Conservation (phyloP, 1,140 invertebrate genomes). For the Anastatus disparis region DNA sequence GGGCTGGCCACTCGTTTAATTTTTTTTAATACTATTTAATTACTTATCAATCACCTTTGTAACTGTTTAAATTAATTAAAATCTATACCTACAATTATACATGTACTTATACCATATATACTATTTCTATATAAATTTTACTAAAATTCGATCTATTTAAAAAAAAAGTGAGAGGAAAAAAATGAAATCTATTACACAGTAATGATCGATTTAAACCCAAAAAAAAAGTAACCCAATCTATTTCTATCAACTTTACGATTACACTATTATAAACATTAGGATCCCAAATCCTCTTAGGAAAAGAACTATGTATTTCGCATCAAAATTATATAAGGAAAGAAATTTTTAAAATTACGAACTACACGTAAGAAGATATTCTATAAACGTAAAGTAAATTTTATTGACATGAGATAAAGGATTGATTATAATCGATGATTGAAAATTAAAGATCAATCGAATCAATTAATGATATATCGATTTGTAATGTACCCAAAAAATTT, state of each 20-base stretch:
- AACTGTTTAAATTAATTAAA: conserved; percentile 7
- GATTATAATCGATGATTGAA: too few relatives aligned
- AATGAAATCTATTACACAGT: not conserved
- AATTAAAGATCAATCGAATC: not conserved
- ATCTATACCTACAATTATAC: conserved; percentile 15
- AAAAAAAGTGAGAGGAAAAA: too few relatives aligned
- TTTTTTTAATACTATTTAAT: too few relatives aligned
- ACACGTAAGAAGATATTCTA: too few relatives aligned
- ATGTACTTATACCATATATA: conserved; percentile 10
- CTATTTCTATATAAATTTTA: conserved; percentile 29
- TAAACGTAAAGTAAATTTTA: not conserved
- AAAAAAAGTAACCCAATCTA: not conserved
- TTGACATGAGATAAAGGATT: too few relatives aligned
- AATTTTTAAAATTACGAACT: too few relatives aligned
- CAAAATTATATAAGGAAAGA: not conserved
- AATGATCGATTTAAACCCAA: not conserved
- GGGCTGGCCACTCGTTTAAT: conserved; percentile 26
- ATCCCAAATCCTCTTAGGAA: not conserved
- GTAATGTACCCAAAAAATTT: not conserved
- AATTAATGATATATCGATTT: not conserved
- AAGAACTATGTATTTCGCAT: not conserved
- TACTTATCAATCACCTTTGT: too few relatives aligned
- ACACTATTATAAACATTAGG: not conserved
- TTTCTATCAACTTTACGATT: not conserved
- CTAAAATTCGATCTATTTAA: not conserved